Evolutionary conservation across 2,113 vertebrate species (phyloP).

Genomic region (Aspiorhynchus laticeps): DNA sequence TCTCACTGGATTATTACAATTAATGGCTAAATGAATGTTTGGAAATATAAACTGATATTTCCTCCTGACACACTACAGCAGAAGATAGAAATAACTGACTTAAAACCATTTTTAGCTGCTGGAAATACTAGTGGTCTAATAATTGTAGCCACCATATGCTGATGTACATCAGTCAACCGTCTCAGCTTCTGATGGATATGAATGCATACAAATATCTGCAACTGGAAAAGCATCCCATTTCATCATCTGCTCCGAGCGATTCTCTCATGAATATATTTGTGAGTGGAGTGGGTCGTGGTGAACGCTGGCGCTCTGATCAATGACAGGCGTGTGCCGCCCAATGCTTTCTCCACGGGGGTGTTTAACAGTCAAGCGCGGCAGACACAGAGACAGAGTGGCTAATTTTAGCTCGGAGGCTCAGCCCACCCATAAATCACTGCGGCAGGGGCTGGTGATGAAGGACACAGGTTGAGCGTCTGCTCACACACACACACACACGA

Average conservation of each 20-base stretch:
- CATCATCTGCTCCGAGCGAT: neutral
- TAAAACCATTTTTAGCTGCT: no score
- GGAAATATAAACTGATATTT: no score
- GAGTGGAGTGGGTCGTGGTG: neutral
- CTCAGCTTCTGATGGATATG: neutral
- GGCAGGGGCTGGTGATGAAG: conserved; percentile 35
- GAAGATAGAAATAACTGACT: no score
- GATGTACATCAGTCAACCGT: neutral
- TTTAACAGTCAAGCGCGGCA: conserved; percentile 27
- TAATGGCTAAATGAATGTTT: no score
- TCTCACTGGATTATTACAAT: no score
- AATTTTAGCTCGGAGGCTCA: conserved; percentile 51
- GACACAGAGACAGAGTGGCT: conserved; percentile 35
- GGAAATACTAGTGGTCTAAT: no score
- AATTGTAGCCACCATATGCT: no score
- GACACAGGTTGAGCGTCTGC: conserved; percentile 31
- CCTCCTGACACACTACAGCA: no score
- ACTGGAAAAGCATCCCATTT: neutral
- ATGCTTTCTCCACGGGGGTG: neutral
- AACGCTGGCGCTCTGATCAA: conserved; percentile 13
- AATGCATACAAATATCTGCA: neutral
- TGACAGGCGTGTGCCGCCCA: conserved; percentile 15
- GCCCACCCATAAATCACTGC: conserved; percentile 45
- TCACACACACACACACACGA: neutral
- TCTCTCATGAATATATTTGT: conserved; percentile 28